A percentile compares a stretch with the other conserved stretches of the same genome.
Evolutionary conservation across 2,113 vertebrate species (phyloP).

Genomic region (Thryonomys swinderianus): DNA sequence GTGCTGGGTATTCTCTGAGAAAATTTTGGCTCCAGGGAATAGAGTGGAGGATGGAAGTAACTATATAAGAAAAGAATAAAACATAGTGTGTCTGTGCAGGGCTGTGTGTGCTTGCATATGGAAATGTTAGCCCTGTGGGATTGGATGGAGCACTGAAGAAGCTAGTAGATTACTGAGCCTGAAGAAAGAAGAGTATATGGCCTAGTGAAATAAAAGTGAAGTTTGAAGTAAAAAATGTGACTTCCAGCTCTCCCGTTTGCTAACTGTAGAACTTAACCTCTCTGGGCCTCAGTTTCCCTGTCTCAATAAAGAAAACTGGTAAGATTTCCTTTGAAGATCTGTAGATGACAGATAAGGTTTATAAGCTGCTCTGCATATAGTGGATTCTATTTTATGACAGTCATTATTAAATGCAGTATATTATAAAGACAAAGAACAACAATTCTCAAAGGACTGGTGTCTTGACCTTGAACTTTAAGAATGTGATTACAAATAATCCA

Average conservation of each 20-base stretch:
- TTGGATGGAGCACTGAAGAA: conserved; percentile 55
- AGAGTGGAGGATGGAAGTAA: conserved; percentile 24
- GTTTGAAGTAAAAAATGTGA: conserved; percentile 19
- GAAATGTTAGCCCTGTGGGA: conserved; percentile 53
- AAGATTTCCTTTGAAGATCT: neutral
- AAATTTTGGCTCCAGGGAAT: conserved; percentile 44
- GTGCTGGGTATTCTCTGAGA: neutral
- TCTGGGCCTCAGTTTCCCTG: neutral
- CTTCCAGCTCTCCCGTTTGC: neutral
- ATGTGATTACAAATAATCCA: conserved; percentile 36
- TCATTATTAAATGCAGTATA: conserved; percentile 13
- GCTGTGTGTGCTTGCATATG: neutral
- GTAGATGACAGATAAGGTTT: conserved; percentile 14
- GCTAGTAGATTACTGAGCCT: conserved; percentile 21
- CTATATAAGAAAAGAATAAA: conserved; percentile 35
- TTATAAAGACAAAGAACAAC: conserved; percentile 27
- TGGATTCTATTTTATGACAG: neutral
- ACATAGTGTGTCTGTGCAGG: neutral
- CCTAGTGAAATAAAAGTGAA: conserved; percentile 36
- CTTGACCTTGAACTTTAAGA: conserved; percentile 14
- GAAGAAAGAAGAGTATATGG: conserved; percentile 16
- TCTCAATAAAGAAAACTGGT: conserved; percentile 32
- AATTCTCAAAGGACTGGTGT: conserved; percentile 34
- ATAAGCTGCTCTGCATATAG: neutral
- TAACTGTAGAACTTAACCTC: conserved; percentile 26